Conservation (phyloP, 2,797 vertebrate species). For the Melanogrammus aeglefinus region DNA sequence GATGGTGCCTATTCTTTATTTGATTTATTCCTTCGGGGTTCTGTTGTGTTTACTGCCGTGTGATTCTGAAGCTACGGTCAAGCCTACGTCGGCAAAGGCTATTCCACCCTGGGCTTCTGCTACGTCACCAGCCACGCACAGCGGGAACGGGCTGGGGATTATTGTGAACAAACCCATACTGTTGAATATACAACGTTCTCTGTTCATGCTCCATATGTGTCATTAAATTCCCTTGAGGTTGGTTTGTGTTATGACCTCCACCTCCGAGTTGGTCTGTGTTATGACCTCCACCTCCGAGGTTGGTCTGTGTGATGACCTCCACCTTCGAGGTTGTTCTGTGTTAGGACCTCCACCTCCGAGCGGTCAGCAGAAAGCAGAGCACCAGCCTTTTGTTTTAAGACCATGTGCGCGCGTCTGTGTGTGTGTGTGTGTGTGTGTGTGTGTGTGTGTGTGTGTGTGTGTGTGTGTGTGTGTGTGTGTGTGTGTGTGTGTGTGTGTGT, state of each 20-base stretch:
- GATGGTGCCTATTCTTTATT: not conserved
- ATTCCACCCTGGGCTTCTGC: not conserved
- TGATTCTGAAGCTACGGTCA: not conserved
- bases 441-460: not conserved
- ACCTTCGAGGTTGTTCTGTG: not conserved
- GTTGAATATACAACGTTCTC: not conserved
- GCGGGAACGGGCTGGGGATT: not conserved
- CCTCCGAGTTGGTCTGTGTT: not conserved
- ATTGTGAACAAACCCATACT: not conserved
- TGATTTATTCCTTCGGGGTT: not conserved
- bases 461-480: not conserved
- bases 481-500: not conserved
- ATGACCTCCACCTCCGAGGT: not conserved
- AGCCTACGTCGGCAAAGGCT: not conserved
- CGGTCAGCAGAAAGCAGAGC: not conserved
- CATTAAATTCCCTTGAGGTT: not conserved
- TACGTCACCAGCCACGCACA: not conserved
- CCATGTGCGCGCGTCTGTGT: not conserved
- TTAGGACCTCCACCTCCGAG: not conserved
- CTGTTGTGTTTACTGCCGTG: not conserved
- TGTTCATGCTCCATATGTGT: not conserved
- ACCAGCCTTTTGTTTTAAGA: not conserved
- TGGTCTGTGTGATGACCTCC: not conserved
- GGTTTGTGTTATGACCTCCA: not conserved
- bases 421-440: not conserved